Evolutionary conservation across 2,888 invertebrate species (phyloP).

Genomic region (Tipula unca): DNA sequence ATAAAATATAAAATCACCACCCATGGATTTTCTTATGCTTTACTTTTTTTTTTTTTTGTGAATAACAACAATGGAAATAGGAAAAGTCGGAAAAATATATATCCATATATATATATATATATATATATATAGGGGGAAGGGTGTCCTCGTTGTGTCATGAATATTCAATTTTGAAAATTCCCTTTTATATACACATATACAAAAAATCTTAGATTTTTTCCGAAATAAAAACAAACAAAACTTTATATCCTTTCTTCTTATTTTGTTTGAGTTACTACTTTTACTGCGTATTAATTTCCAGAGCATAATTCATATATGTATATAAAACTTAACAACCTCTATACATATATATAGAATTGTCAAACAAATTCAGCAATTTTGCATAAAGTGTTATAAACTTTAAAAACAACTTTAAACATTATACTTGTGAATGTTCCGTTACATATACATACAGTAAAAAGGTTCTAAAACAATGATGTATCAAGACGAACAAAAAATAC

Average conservation of each 20-base stretch:
- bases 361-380: neutral
- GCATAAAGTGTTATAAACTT: neutral
- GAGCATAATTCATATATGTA: neutral
- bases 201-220: neutral
- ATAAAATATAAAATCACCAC: neutral
- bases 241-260: neutral
- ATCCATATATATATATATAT: too few relatives aligned
- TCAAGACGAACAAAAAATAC: neutral
- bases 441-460: neutral
- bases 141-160: slow-evolving; percentile 8
- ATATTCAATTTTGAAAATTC: slow-evolving; percentile 2
- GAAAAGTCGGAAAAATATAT: neutral
- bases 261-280: neutral
- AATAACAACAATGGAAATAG: neutral
- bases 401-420: too few relatives aligned
- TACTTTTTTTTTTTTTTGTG: neutral
- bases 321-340: too few relatives aligned
- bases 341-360: too few relatives aligned
- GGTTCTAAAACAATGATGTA: neutral
- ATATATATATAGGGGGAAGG: neutral
- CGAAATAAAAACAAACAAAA: neutral
- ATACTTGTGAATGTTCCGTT: too few relatives aligned
- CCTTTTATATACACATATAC: neutral
- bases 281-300: neutral
- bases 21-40: slow-evolving; percentile 8